Conservation (phyloP, 92 coral and sea anemone species). For the Pocillopora meandrina region DNA sequence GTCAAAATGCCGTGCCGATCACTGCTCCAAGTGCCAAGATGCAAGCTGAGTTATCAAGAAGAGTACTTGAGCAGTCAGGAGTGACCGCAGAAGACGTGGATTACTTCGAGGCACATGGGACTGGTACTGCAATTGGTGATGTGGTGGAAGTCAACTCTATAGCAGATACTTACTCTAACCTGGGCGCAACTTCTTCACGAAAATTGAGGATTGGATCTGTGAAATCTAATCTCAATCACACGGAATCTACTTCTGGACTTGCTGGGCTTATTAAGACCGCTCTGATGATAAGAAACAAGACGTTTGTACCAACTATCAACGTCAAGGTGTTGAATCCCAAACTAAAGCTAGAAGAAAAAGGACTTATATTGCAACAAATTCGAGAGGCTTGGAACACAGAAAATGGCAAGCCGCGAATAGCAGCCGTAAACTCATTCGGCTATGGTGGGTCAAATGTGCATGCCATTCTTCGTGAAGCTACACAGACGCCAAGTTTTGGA, state of each 20-base stretch:
- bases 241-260: slow-evolving; percentile 82
- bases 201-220: slow-evolving; percentile 75
- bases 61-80: slow-evolving; percentile 72
- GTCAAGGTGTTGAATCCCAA: slow-evolving; percentile 61
- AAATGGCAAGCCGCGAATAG: slow-evolving; percentile 66
- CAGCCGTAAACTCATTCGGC: slow-evolving; percentile 84
- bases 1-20: slow-evolving; percentile 83
- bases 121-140: slow-evolving; percentile 91
- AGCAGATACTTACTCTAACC: slow-evolving; percentile 59
- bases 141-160: slow-evolving; percentile 76
- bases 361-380: slow-evolving; percentile 65
- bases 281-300: slow-evolving; percentile 74
- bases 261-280: slow-evolving; percentile 82
- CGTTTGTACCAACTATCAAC: slow-evolving; percentile 74
- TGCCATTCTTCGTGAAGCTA: slow-evolving; percentile 65
- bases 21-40: slow-evolving; percentile 82
- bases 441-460: slow-evolving; percentile 90
- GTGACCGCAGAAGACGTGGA: slow-evolving; percentile 56
- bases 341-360: slow-evolving; percentile 67
- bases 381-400: slow-evolving; percentile 63
- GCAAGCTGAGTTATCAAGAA: slow-evolving; percentile 67
- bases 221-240: slow-evolving; percentile 85
- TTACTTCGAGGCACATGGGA: slow-evolving; percentile 88
- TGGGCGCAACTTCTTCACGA: slow-evolving; percentile 8
- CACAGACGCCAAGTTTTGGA: not conserved